Evolutionary conservation across 2,797 vertebrate genomes (phyloP).

Genomic region (Amblyopsis hoosieri): DNA sequence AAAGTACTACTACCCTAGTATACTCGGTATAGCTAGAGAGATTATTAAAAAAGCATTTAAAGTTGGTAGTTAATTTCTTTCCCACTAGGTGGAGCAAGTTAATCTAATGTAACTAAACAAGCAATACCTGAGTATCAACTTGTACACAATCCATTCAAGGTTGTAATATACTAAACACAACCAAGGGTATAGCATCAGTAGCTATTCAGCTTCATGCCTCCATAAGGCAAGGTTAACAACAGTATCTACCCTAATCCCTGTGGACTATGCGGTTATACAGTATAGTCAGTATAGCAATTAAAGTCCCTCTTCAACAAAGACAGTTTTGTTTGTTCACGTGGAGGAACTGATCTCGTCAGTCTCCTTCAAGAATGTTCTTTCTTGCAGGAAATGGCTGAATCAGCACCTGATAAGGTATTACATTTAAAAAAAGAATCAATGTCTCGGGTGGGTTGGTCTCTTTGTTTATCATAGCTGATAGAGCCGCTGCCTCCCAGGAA

Average conservation of each 20-base stretch:
- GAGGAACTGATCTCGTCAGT: neutral
- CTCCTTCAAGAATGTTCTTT: constrained; percentile 8
- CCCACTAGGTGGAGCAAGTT: constrained; percentile 8
- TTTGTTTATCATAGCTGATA: too few relatives aligned
- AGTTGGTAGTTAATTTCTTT: too few relatives aligned
- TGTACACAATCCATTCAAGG: neutral
- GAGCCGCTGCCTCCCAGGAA: too few relatives aligned
- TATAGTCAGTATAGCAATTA: neutral
- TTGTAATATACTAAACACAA: constrained; percentile 15
- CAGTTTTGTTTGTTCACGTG: neutral
- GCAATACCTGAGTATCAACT: constrained; percentile 1
- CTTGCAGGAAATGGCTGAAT: neutral
- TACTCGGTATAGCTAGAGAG: too few relatives aligned
- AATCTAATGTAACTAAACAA: neutral
- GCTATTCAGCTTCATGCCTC: neutral
- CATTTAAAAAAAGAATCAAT: too few relatives aligned
- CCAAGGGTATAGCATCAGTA: constrained; percentile 31
- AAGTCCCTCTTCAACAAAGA: constrained; percentile 4
- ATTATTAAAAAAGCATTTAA: too few relatives aligned
- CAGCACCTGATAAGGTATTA: neutral
- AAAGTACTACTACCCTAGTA: too few relatives aligned
- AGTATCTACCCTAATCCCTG: too few relatives aligned
- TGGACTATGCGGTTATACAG: constrained; percentile 36
- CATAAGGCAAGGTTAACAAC: neutral
- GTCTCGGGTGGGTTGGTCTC: too few relatives aligned